Evolutionary conservation across 2,888 invertebrate species (phyloP), one percentile per base, ranked within the genome.

Genomic region (Drosophila subsilvestris): DNA sequence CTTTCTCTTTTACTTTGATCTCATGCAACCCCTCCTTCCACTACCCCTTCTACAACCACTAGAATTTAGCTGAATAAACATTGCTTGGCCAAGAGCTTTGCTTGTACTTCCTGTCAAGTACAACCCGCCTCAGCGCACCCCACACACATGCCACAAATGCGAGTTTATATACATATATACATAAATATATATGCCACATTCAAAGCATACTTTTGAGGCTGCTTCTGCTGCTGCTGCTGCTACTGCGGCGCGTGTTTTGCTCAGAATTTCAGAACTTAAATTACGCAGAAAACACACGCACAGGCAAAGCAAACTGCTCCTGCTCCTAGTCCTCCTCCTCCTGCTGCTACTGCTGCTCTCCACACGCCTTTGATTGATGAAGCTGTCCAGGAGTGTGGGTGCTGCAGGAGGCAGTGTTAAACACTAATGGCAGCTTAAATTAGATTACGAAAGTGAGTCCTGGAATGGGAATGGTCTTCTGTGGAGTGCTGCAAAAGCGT

Each of bases 341-440:
- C 17, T 20, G 5, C 10, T 20, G 12, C 4, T 20, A 63, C 63
- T 59, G 57, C 45, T 55, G 32, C 20, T 54, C 44, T 62, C 65
- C 71, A 68, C 60, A 66, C 37, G 80, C 76, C 72, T 83, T 83
- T 83, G 83, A 83, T 83, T 88, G 88, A 83, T 83, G 83, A 78
- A 83, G 79, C 76, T 76, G 68, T 66, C 32, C 48, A 14, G 55
- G 18, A 60, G 54, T 62, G 44, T 63, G 37, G 58, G 51, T 14
- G 27, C 27, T 25, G 6, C 25, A 25, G 25, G 6, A 25, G 25
- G 25, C 9, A 8, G 70, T 88, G 86, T 83, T 88, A 86, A 83
- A 84, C 83, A 80, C 86, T 86, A 88, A 83, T 88, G 88, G 83
- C 74, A 86, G 88, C 83, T 88, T 88, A 86, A 86, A 88, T 88